Percentiles rank a stretch among this genome's conserved stretches.
These are phyloP conservation scores for Danaus melanippus DNA, from an alignment of 1,140 invertebrate species.

Conservation along the genomic window DNA sequence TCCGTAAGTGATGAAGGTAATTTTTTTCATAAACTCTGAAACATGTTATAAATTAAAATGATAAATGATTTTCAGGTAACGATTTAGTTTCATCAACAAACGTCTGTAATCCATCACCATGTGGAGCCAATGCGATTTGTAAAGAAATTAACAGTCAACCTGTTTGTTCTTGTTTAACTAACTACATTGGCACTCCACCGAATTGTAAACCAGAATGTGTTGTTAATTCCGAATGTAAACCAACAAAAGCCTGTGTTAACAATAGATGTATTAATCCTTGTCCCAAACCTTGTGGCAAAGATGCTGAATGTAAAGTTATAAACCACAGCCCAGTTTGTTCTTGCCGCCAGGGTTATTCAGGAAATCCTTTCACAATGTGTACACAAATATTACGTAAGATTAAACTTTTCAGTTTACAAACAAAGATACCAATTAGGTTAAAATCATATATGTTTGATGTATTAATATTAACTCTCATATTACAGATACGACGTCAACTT, in stretches of 20 bases:
- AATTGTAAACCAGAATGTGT: constrained; percentile 76
- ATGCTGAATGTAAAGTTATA: constrained; percentile 72
- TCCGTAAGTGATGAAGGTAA: constrained; percentile 32
- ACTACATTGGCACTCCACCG: constrained; percentile 74
- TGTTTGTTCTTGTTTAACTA: constrained; percentile 75
- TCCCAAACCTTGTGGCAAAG: constrained; percentile 71
- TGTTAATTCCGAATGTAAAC: constrained; percentile 76
- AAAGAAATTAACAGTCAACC: constrained; percentile 66
- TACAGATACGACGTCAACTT: constrained; percentile 40
- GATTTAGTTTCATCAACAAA: constrained; percentile 41
- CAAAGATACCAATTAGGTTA: no score
- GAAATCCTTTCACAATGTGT: constrained; percentile 75
- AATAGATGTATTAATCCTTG: constrained; percentile 77
- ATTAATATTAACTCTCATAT: constrained; percentile 13
- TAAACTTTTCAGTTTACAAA: constrained; percentile 4
- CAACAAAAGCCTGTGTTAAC: constrained; percentile 75
- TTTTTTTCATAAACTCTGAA: neutral
- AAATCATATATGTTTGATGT: constrained; percentile 6
- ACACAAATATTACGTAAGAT: constrained; percentile 74
- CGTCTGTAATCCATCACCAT: constrained; percentile 73
- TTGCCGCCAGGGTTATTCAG: constrained; percentile 72
- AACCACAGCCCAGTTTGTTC: constrained; percentile 75
- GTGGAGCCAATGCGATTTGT: constrained; percentile 54
- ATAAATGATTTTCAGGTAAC: constrained; percentile 35
- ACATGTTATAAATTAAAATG: neutral